Base-by-base conservation (phyloP, 2,888 invertebrate species). In the Spilarctia lutea region DNA sequence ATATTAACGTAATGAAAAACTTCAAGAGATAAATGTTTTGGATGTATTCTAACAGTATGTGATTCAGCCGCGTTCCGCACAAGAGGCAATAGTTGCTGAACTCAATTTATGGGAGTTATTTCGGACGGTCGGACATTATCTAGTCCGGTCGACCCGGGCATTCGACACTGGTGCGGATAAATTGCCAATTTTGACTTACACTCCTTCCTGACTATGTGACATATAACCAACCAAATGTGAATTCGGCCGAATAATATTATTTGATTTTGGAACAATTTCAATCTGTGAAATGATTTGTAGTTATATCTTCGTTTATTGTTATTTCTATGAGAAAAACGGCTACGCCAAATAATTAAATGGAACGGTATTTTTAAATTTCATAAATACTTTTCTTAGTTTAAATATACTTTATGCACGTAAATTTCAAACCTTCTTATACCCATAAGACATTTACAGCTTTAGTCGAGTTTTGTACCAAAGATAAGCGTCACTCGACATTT, bases 161-260 rank as follows among this genome's bases (percentile, higher is more conserved):
- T 81, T 85, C 83, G 76, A 79, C 81, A 74, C 82, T 79, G 79
- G 82, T 86, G 75, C 85, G 88, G 88, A 90, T 92, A 94, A 94
- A 93, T 94, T 93, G 94, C 80, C 93, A 93, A 94, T 93, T 93
- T 93, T 91, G 89, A 91, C 90, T 91, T 90, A 91, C 90, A 90
- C 83, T 88, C 85, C 82, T 89, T 89, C 84, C 56, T 72, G 71
- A 68, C 68, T 75, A 35, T 71, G 39, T 83, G 83, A 85, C 77
- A 74, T 76, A 83, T 83, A 79, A 79, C 69, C 71, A 80, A 78
- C 71, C 68, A 66, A 84, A 82, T 84, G 68, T 71, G 71, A n/a
- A 39, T 56, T 65, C 48, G 52, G 48, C 35, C 42, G 63, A 20
- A 67, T 65, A 68, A 68, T 48, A 65, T 68, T 71, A 68, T 68